Evolutionary conservation across 2,888 invertebrate species (phyloP).

Genomic region (Sarcophaga variegata): DNA sequence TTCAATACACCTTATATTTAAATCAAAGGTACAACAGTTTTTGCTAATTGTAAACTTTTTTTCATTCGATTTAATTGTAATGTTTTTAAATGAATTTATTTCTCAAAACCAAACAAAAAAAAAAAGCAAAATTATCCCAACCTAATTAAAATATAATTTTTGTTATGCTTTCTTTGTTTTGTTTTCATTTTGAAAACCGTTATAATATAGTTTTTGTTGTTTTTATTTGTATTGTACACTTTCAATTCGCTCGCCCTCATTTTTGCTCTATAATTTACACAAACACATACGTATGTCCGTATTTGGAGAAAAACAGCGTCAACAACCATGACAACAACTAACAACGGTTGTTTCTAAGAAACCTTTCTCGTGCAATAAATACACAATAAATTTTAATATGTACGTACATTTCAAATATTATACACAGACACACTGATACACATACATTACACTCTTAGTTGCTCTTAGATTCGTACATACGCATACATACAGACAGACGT

Average conservation of each 20-base stretch:
- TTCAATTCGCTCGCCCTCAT: not conserved
- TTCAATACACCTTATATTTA: too few relatives aligned
- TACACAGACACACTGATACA: conserved; percentile 4
- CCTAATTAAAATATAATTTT: not conserved
- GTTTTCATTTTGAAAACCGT: not conserved
- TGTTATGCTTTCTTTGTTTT: not conserved
- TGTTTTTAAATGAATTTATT: not conserved
- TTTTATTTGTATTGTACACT: not conserved
- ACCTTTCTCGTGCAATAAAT: conserved; percentile 61
- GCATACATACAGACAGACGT: not conserved
- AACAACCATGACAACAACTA: conserved; percentile 39
- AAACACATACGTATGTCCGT: not conserved
- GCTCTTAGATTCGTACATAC: not conserved
- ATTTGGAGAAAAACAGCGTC: not conserved
- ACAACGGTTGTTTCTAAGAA: conserved; percentile 60
- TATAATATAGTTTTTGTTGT: not conserved
- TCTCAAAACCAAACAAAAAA: not conserved
- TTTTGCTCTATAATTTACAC: not conserved
- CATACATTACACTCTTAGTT: not conserved
- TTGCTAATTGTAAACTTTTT: not conserved
- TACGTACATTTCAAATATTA: not conserved
- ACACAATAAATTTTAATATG: conserved; percentile 67
- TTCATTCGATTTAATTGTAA: not conserved
- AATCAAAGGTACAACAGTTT: not conserved
- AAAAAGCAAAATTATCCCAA: not conserved